Evolutionary conservation across 2,888 invertebrate genomes (phyloP).

Genomic region (Priapulus caudatus): DNA sequence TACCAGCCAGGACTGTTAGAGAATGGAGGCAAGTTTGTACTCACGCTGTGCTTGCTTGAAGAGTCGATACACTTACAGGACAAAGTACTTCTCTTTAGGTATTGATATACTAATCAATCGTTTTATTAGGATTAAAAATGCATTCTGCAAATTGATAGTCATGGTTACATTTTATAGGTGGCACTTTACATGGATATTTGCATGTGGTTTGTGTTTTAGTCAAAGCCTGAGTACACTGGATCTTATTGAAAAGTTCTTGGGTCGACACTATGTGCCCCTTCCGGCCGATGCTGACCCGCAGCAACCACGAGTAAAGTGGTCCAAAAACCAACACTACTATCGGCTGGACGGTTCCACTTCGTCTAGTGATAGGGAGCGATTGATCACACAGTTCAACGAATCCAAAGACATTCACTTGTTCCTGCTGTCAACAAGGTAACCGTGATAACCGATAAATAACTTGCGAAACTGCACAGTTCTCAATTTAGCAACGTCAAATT

Average conservation of each 20-base stretch:
- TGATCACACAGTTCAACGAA: slow-evolving; percentile 89
- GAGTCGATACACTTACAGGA: slow-evolving; percentile 77
- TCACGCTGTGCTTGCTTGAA: slow-evolving; percentile 78
- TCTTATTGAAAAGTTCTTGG: slow-evolving; percentile 83
- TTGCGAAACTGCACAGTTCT: too few species aligned
- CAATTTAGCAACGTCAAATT: too few species aligned
- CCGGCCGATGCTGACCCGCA: slow-evolving; percentile 20
- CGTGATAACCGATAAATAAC: too few species aligned
- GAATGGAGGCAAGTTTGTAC: slow-evolving; percentile 86
- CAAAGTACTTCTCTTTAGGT: slow-evolving; percentile 70
- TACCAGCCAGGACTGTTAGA: slow-evolving; percentile 79
- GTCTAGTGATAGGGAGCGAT: slow-evolving; percentile 81
- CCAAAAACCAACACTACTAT: slow-evolving; percentile 73
- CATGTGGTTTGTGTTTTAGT: slow-evolving; percentile 47
- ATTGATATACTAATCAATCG: too few species aligned
- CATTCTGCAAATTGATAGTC: too few species aligned
- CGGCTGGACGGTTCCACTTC: slow-evolving; percentile 89
- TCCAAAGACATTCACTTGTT: slow-evolving; percentile 77
- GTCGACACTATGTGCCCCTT: slow-evolving; percentile 49
- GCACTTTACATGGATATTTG: background rate
- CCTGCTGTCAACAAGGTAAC: slow-evolving; percentile 67
- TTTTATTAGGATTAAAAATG: too few species aligned
- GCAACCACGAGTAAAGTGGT: slow-evolving; percentile 68
- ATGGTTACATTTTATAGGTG: slow-evolving; percentile 7
- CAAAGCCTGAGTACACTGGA: slow-evolving; percentile 90